Base-by-base conservation (phyloP, 2,888 invertebrate species). In the Diploptera punctata region DNA sequence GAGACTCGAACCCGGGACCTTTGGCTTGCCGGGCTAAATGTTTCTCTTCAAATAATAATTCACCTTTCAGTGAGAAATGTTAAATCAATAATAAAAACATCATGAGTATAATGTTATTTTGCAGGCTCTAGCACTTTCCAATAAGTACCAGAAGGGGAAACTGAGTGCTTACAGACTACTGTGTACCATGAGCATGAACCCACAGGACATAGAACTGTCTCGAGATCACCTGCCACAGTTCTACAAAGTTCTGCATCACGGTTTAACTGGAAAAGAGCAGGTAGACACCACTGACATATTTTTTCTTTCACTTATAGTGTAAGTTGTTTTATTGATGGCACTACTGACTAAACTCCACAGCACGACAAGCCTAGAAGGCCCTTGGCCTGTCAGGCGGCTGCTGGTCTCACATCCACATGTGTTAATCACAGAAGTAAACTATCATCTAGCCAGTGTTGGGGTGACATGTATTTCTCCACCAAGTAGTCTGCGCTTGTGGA, bases 81-180 rank as follows among this genome's bases (percentile, higher is more conserved):
- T 9, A 49, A 49, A 49, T 18, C 4, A 49, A 49, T 18, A 16
- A 10, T 10, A 33, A 10, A 33, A 10, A 60, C 2, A 60, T 29
- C n/a, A 21, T 29, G 26, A n/a, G n/a, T n/a, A n/a, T n/a, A n/a
- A 26, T 43, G 18, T 26, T 62, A 13, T n/a, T 13, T 70, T 70
- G 10, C 79, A 88, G 87, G 88, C 90, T 67, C 86, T 95, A 68
- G 87, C 89, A n/a, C 83, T 96, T 76, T 90, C 93, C 13, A 88
- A 86, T 74, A 83, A 89, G 49, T 95, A 91, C 83, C 92, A 89
- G 79, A 82, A 83, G 73, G 98, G 98, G 69, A 96, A 95, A 83
- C 83, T 98, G 73, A 89, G 91, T 78, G 97, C 98, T 0, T 88
- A 95, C 78, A 91, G 95, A 78, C 84, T 98, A 77, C 87, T 98